phyloP scores from a whole-genome alignment of 2,113 vertebrate species.

The Hylia prasina region DNA sequence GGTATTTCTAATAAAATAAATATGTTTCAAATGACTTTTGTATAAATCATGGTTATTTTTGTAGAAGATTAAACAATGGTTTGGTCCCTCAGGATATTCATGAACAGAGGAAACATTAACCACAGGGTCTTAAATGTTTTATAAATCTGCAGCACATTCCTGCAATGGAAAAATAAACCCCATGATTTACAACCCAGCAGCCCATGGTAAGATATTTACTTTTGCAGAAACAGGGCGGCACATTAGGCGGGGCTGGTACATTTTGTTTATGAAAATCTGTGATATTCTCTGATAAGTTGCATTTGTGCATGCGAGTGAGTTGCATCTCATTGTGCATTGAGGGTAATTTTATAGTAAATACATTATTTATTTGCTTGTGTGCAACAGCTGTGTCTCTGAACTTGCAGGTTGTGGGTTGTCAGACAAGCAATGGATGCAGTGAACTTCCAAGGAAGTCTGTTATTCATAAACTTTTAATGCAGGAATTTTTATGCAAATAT shows the following conservation, averaged over 20 bases:
- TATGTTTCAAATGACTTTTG: conserved; percentile 9
- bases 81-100: conserved; percentile 49
- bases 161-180: conserved; percentile 10
- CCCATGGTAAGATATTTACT: background rate
- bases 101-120: conserved; percentile 66
- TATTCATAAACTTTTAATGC: background rate
- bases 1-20: conserved; percentile 30
- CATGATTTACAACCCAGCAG: conserved; percentile 56
- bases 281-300: background rate
- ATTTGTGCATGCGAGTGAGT: background rate
- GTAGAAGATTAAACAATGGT: conserved; percentile 70
- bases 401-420: background rate
- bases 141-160: conserved; percentile 19
- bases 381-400: background rate
- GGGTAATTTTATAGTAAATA: background rate
- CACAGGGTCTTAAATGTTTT: conserved; percentile 27
- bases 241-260: background rate
- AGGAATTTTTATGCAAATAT: background rate
- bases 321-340: background rate
- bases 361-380: background rate
- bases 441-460: background rate
- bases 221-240: background rate
- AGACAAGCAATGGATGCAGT: background rate
- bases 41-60: conserved; percentile 71
- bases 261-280: background rate